Evolutionary conservation across 2,113 vertebrate species (phyloP), one percentile per base, ranked within the genome.

Genomic region (Vicugna pacos): DNA sequence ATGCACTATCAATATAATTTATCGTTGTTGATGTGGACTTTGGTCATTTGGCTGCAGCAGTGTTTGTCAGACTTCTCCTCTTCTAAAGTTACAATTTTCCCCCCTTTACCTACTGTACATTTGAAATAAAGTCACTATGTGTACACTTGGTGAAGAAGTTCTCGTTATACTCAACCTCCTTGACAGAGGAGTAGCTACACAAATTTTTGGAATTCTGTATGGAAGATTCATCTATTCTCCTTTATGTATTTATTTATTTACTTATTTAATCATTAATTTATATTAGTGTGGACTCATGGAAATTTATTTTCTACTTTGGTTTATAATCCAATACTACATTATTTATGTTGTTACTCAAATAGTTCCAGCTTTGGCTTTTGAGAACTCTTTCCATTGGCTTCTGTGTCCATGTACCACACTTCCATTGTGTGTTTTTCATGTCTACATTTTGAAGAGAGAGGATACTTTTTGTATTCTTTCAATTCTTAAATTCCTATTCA

Each of bases 261-360:
- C 46, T 32, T 54, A 42, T 69, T 79, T 5, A n/a, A 48, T 87
- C 24, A 56, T 42, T 56, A 86, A 38, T 35, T 96, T 83, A 28
- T 90, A 32, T 64, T 91, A 35, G 14, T 46, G 38, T 58, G 10
- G 11, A 60, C 28, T 70, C 26, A 3, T 42, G 13, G 20, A 60
- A 58, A 38, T 82, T 54, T 84, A 75, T 88, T 83, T 64, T 60
- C 30, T 58, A 89, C 13, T 95, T 84, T 77, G 26, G 8, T 46
- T 91, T 88, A 60, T 76, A 93, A 79, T 60, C 15, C 15, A 76
- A 28, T 22, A 50, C 3, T 60, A 26, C 5, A 24, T 79, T 76
- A 72, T 92, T 79, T 42, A 54, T 52, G 60, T 62, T 65, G 3
- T 56, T 48, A 1, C 9, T 90, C 22, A 84, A 7, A 67, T 67